Percentiles rank a stretch among this genome's conserved stretches.
Evolutionary conservation across 2,888 invertebrate genomes (phyloP).

Genomic region (Hybos culiciformis): DNA sequence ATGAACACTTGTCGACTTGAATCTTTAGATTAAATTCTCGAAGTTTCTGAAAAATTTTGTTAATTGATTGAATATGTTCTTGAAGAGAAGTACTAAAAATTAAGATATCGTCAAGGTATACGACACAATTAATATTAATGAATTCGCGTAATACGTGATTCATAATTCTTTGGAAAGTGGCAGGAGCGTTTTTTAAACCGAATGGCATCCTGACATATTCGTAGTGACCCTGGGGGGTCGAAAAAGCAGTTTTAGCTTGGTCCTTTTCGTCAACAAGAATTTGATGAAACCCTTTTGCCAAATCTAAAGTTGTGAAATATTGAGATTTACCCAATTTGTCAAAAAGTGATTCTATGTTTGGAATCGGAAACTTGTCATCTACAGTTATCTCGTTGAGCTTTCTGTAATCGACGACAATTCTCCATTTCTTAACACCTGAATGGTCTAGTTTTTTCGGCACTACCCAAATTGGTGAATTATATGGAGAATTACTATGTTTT

Average conservation of each 20-base stretch:
- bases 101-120: conserved; percentile 7
- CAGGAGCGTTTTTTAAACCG: conserved; percentile 5
- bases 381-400: conserved; percentile 7
- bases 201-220: conserved; percentile 5
- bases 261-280: conserved; percentile 8
- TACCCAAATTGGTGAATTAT: conserved; percentile 8
- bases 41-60: conserved; percentile 7
- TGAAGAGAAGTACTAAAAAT: conserved; percentile 7
- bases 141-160: conserved; percentile 4
- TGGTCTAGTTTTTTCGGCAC: conserved; percentile 8
- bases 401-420: neutral
- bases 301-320: conserved; percentile 9
- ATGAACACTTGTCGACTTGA: conserved; percentile 9
- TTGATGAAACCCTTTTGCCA: conserved; percentile 11
- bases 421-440: conserved; percentile 3
- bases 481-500: conserved; percentile 7
- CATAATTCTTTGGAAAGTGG: conserved; percentile 10
- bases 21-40: conserved; percentile 7
- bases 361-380: conserved; percentile 9
- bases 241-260: conserved; percentile 9
- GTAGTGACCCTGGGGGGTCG: conserved; percentile 3
- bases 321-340: conserved; percentile 10
- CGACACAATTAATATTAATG: conserved; percentile 8
- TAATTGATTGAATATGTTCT: conserved; percentile 5
- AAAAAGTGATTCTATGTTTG: conserved; percentile 8